phyloP scores from a whole-genome alignment of 2,797 vertebrate genomes.

The Loriculus beryllinus region DNA sequence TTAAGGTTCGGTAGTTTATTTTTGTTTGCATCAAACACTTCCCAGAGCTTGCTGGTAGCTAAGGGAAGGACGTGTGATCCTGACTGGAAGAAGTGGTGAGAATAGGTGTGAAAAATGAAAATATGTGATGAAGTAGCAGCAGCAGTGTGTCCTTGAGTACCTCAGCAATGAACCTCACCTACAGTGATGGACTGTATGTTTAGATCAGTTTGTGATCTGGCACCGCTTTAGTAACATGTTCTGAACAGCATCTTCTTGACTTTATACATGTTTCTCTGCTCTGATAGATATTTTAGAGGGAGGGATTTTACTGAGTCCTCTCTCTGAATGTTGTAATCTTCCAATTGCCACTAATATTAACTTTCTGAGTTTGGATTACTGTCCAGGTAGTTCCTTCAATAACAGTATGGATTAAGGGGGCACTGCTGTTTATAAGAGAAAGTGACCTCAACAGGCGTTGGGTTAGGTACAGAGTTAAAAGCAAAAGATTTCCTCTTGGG shows the following conservation, averaged over 20 bases:
- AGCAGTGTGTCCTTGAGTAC: background rate
- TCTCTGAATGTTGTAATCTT: background rate
- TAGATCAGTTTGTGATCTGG: background rate
- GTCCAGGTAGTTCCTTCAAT: background rate
- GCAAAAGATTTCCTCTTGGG: background rate
- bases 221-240: background rate
- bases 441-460: background rate
- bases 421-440: background rate
- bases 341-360: background rate
- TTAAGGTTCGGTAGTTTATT: background rate
- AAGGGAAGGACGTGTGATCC: background rate
- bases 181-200: background rate
- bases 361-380: background rate
- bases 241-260: background rate
- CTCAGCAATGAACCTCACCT: background rate
- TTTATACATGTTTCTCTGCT: rapidly evolving
- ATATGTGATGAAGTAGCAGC: rapidly evolving
- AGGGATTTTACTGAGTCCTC: background rate
- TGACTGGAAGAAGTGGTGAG: background rate
- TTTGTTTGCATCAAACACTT: background rate
- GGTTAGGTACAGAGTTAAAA: background rate
- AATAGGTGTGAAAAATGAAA: background rate
- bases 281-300: background rate
- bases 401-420: background rate
- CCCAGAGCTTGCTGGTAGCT: background rate